Evolutionary conservation across 2,113 vertebrate species (phyloP), one percentile per base, ranked within the genome.

Genomic region (Psittacara wagleri): DNA sequence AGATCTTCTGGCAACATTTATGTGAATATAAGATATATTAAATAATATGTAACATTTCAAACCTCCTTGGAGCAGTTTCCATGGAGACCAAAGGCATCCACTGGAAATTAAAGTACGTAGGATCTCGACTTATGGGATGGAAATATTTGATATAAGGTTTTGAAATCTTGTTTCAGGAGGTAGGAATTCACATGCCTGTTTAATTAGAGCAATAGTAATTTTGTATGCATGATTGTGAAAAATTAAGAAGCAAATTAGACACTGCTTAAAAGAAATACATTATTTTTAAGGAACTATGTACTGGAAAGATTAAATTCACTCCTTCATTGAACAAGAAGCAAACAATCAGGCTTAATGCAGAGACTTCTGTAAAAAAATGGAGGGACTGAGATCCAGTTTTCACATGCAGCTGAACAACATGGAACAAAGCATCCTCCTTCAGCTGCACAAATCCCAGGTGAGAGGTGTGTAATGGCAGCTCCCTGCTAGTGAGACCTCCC

Each of bases 31-130:
- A 95, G 82, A 95, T 90, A 86, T 95, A 98, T 97, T 97, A 98
- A 97, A 97, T 98, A 97, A 94, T 97, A 96, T 86, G 95, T 95
- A 97, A 77, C 67, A 86, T 95, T 97, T 97, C 95, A 97, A 97
- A 95, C 46, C 79, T 96, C 35, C 94, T 97, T 96, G 89, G 93
- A 97, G 46, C 76, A 62, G 94, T 98, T 97, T 97, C 97, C 93
- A 98, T 97, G 92, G 97, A 87, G 94, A 98, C 92, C 46, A 83
- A 88, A 96, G 90, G 13, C 67, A 94, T 87, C 48, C 69, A 86
- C 59, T 97, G 77, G 89, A 97, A 98, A 96, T 97, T 92, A 93
- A 96, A 98, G 97, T 94, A 94, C 28, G 3, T 83, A 73, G 39
- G 35, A 83, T 82, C 79, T 86, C 64, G 61, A 39, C 0, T 74